Evolutionary conservation across 2,113 vertebrate genomes (phyloP).

Genomic region (Catharus minimus): DNA sequence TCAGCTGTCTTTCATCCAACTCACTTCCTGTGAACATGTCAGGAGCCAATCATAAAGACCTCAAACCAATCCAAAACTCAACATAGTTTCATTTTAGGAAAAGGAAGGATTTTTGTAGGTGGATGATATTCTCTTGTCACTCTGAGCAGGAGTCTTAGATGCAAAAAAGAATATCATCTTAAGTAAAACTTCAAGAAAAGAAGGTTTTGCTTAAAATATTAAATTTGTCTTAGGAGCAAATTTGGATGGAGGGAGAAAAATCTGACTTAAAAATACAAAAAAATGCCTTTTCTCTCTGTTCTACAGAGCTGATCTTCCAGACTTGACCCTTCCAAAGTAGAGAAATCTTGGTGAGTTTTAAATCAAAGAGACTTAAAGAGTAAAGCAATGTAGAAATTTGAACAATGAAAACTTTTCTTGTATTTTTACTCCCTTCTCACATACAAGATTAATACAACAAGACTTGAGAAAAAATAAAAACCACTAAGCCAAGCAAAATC

Average conservation of each 20-base stretch:
- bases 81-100: background rate
- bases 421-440: background rate
- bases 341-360: background rate
- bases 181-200: background rate
- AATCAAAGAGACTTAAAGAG: conserved; percentile 7
- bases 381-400: background rate
- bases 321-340: background rate
- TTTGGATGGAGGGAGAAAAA: background rate
- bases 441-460: conserved; percentile 14
- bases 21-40: conserved; percentile 2
- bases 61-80: background rate
- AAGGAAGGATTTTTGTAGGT: conserved; percentile 10
- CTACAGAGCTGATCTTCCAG: background rate
- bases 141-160: background rate
- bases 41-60: background rate
- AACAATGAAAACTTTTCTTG: background rate
- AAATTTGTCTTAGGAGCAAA: background rate
- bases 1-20: conserved; percentile 20
- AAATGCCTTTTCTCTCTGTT: background rate
- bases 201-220: background rate
- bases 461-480: background rate
- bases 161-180: background rate
- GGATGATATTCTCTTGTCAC: background rate
- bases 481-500: conserved; percentile 2
- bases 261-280: background rate